Evolutionary conservation across 2,113 vertebrate species (phyloP).

Genomic region (Petaurus breviceps): DNA sequence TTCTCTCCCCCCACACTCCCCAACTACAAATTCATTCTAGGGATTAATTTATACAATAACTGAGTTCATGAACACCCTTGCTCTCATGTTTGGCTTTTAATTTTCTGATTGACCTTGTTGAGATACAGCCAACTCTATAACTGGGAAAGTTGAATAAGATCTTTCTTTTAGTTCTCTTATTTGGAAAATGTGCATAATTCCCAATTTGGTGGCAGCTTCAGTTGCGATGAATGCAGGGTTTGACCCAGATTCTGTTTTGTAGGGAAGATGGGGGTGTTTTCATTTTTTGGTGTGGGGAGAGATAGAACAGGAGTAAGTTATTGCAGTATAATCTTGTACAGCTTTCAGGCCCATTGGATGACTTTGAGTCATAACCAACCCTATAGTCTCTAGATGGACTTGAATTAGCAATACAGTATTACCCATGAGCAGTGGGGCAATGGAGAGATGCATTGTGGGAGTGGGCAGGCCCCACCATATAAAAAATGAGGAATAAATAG

Average conservation of each 20-base stretch:
- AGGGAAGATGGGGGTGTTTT: not conserved
- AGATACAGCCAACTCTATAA: constrained; percentile 1
- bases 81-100: constrained; percentile 1
- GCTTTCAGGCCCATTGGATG: not conserved
- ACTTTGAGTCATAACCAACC: not conserved
- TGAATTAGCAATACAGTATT: not conserved
- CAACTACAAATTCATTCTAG: constrained; percentile 28
- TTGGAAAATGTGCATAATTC: not conserved
- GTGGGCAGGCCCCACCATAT: not conserved
- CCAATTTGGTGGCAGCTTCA: not conserved
- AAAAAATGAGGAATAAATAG: not conserved
- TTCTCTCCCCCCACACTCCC: not conserved
- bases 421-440: not conserved
- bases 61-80: constrained; percentile 6
- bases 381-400: not conserved
- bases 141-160: not conserved
- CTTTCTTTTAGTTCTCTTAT: not conserved
- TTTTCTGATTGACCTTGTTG: constrained; percentile 27
- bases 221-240: not conserved
- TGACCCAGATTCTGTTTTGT: not conserved
- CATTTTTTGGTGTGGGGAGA: not conserved
- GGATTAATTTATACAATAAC: constrained; percentile 8
- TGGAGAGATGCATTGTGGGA: not conserved
- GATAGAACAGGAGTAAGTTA: not conserved
- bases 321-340: not conserved